These are phyloP conservation scores for Rhizoglyphus robini DNA, from an alignment of 1,140 invertebrate genomes.

Conservation along the genomic window DNA sequence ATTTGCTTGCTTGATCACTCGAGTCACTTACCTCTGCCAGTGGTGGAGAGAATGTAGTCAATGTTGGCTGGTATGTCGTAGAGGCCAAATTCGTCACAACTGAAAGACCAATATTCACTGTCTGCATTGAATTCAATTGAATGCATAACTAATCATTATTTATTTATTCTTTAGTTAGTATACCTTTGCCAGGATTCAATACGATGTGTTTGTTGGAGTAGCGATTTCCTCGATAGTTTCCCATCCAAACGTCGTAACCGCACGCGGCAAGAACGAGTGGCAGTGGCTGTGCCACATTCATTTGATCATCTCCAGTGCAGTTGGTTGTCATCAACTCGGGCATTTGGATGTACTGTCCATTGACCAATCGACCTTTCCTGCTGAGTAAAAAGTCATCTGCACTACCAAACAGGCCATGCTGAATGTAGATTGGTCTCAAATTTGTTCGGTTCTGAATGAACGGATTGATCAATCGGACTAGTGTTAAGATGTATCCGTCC, in stretches of 20 bases:
- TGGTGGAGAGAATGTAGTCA: conserved; percentile 35
- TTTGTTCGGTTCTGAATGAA: neutral
- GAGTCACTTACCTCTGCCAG: conserved; percentile 4
- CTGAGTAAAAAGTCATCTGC: conserved; percentile 29
- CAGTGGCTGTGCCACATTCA: conserved; percentile 32
- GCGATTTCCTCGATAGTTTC: conserved; percentile 37
- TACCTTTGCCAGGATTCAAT: neutral
- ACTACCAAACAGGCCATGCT: conserved; percentile 21
- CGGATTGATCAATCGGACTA: conserved; percentile 47
- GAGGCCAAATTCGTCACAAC: conserved; percentile 30
- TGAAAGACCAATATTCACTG: conserved; percentile 27
- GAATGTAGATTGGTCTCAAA: conserved; percentile 16
- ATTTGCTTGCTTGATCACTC: neutral
- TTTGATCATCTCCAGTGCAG: conserved; percentile 36
- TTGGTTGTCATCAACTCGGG: conserved; percentile 40
- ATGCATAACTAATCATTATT: neutral
- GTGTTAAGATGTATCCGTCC: conserved; percentile 54
- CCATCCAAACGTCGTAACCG: conserved; percentile 42
- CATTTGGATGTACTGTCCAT: neutral
- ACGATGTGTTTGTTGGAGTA: conserved; percentile 33
- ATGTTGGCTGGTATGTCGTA: conserved; percentile 40
- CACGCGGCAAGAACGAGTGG: conserved; percentile 13
- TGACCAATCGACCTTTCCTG: conserved; percentile 36
- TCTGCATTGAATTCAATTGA: neutral
- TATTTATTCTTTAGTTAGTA: neutral